Evolutionary conservation across 2,888 invertebrate species (phyloP), one percentile per base, ranked within the genome.

Genomic region (Dioctria rufipes): DNA sequence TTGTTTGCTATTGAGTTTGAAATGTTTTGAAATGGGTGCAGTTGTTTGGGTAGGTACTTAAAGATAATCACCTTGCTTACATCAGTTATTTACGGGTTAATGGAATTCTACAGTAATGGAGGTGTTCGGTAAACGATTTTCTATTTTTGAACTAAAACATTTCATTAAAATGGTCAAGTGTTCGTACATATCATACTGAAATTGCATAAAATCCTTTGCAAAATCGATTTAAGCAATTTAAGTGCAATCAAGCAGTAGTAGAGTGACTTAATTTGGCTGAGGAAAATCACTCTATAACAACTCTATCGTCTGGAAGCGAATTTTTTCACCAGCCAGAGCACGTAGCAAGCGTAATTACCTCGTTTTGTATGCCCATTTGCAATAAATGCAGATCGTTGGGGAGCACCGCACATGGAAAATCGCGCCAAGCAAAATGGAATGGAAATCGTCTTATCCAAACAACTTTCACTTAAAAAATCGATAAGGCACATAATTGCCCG

Each of bases 401-500:
- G 49, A 25, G 25, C 49, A 37, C 39, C 46, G 43, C 8, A n/a
- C 54, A 11, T 11, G 54, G 54, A 54, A 54, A 54, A 54, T 54
- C 46, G 25, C 37, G 13, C 5, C 58, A 73, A 25, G 40, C 54
- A 13, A 42, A 75, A 11, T 54, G 39, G n/a, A 75, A 11, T 54
- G 39, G 42, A 25, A 67, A 46, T 40, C 13, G 67, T n/a, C 51
- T 61, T 46, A 25, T 5, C 65, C 78, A 63, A 63, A 54, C 78
- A 65, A 78, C 78, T 78, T 78, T 78, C 63, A 65, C 78, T 49
- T 49, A 40, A 78, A 78, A 78, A 78, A 78, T 78, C 78, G 78
- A 78, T 78, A 78, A 39, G 39, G 43, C 65, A 77, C 63, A 65
- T 63, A 49, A 78, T 78, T 51, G 51, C 65, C 25, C 58, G 65